phyloP scores from a whole-genome alignment of 1,140 invertebrate genomes.

The Rhagoletis zephyria region DNA sequence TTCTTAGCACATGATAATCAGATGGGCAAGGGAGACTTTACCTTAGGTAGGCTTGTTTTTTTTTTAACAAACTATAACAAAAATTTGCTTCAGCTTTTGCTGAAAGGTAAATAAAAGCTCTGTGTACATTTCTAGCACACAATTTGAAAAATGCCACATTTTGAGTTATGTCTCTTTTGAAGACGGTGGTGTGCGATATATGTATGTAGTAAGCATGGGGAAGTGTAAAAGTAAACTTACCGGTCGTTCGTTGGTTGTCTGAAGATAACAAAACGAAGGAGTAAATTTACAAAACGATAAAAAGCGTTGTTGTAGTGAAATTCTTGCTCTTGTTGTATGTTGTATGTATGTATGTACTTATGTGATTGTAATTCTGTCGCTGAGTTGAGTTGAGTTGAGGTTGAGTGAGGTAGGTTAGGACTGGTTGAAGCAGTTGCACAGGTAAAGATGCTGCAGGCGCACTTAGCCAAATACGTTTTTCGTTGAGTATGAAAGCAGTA shows the following conservation, averaged over 20 bases:
- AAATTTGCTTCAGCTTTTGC: too few species aligned
- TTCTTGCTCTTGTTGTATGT: not conserved
- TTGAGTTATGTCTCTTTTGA: too few species aligned
- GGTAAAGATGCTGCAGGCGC: not conserved
- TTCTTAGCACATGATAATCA: too few species aligned
- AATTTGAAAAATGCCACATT: too few species aligned
- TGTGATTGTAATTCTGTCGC: conserved; percentile 1
- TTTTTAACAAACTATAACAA: too few species aligned
- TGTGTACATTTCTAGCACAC: too few species aligned
- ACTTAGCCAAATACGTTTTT: not conserved
- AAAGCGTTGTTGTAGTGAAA: not conserved
- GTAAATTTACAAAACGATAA: conserved; percentile 5
- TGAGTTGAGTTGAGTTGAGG: not conserved
- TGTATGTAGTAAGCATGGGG: not conserved
- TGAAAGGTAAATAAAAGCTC: too few species aligned
- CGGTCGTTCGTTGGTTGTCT: not conserved
- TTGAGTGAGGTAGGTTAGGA: conserved; percentile 45
- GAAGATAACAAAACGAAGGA: not conserved
- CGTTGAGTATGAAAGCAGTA: not conserved
- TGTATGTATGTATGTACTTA: not conserved
- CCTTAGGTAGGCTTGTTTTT: too few species aligned
- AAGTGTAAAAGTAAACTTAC: conserved; percentile 36
- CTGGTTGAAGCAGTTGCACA: not conserved
- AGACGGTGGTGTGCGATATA: not conserved
- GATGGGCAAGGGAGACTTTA: too few species aligned